Conservation (phyloP, 2,888 invertebrate genomes). For the Aproaerema taeniolella region DNA sequence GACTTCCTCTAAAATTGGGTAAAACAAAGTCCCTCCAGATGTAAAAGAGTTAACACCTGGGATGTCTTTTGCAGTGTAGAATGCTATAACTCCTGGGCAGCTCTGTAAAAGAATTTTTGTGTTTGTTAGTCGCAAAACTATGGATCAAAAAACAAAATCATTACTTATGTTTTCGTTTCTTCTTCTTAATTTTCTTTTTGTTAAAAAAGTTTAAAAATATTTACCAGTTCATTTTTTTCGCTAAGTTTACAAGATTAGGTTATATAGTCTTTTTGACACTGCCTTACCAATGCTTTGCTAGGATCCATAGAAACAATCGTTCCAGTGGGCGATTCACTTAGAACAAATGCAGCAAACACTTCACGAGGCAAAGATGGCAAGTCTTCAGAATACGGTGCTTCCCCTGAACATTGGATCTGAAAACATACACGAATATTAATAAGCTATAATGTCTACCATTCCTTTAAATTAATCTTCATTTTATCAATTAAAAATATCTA, state of each 20-base stretch:
- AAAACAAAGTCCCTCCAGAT: slow-evolving; percentile 10
- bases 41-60: slow-evolving; percentile 77
- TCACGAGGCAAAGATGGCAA: slow-evolving; percentile 72
- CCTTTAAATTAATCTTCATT: too few species aligned
- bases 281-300: slow-evolving; percentile 79
- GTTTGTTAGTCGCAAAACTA: neutral
- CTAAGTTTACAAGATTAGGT: too few species aligned
- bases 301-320: slow-evolving; percentile 78
- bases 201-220: too few species aligned
- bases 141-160: neutral
- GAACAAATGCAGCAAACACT: slow-evolving; percentile 79
- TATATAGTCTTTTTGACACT: too few species aligned
- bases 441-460: too few species aligned
- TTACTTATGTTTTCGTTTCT: too few species aligned
- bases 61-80: slow-evolving; percentile 77
- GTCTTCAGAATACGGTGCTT: slow-evolving; percentile 80
- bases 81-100: slow-evolving; percentile 77
- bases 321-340: slow-evolving; percentile 56
- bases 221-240: too few species aligned
- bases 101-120: slow-evolving; percentile 57
- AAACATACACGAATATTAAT: too few species aligned
- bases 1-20: slow-evolving; percentile 40
- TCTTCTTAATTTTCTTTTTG: too few species aligned
- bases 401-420: slow-evolving; percentile 76
- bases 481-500: too few species aligned